These are phyloP conservation scores for Peromyscus nudipes DNA, from an alignment of 2,797 vertebrate genomes.

Conservation along the genomic window DNA sequence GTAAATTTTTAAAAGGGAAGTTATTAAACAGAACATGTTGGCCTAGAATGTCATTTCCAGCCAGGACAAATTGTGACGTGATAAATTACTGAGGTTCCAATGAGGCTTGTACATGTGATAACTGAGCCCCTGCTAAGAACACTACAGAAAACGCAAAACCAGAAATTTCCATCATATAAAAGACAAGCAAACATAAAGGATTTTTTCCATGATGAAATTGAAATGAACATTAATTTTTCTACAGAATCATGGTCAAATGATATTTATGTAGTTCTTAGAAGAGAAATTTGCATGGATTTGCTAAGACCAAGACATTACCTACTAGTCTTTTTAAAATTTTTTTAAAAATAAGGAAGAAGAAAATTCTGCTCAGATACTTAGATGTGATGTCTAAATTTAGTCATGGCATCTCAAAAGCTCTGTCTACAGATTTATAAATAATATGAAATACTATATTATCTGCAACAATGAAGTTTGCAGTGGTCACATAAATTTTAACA, in stretches of 20 bases:
- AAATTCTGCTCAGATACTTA: background rate
- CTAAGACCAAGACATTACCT: background rate
- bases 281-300: background rate
- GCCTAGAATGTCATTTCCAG: background rate
- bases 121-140: background rate
- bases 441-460: background rate
- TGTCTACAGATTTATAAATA: background rate
- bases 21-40: conserved; percentile 1
- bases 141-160: background rate
- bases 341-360: background rate
- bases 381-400: background rate
- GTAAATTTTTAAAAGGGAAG: background rate
- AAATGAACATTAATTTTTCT: background rate
- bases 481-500: conserved; percentile 12
- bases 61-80: background rate
- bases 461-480: background rate
- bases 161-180: conserved; percentile 22
- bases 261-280: background rate
- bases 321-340: background rate
- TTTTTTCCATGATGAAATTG: conserved; percentile 2
- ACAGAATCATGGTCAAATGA: background rate
- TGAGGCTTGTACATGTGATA: background rate
- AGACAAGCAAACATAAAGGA: background rate
- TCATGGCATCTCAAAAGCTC: background rate
- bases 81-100: background rate